A percentile compares a stretch with the other conserved stretches of the same genome.
These are phyloP conservation scores for Dicyrtoma fusca DNA, from an alignment of 2,888 invertebrate species.

Conservation along the genomic window DNA sequence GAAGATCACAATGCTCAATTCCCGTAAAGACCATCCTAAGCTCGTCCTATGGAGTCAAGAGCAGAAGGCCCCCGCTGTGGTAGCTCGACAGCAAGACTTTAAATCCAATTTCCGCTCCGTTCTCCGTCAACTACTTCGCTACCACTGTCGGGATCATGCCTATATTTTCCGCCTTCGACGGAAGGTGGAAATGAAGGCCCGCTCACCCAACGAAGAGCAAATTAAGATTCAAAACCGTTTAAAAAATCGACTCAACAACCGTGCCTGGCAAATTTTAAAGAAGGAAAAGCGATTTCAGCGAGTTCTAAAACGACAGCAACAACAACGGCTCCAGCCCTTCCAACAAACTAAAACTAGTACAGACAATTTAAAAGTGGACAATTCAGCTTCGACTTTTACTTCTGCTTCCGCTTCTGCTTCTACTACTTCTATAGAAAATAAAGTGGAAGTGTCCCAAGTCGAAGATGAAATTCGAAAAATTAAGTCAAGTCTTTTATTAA, in stretches of 20 bases:
- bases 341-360: no score
- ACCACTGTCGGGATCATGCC: conserved; percentile 24
- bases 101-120: conserved; percentile 35
- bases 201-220: background rate
- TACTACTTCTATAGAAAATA: no score
- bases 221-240: background rate
- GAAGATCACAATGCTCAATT: conserved; percentile 35
- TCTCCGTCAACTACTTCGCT: conserved; percentile 26
- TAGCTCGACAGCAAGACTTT: conserved; percentile 43
- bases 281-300: background rate
- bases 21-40: conserved; percentile 35
- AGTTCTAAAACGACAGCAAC: background rate
- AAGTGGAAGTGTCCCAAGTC: no score
- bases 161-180: conserved; percentile 13
- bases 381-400: no score
- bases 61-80: conserved; percentile 40
- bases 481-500: no score
- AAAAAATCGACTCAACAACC: conserved; percentile 2
- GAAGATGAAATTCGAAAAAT: no score
- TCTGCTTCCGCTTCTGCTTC: no score
- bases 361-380: no score
- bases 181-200: background rate
- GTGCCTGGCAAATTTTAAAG: conserved; percentile 11
- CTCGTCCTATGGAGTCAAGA: conserved; percentile 43
- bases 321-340: background rate